These are phyloP conservation scores for Empis stercorea DNA, from an alignment of 2,888 invertebrate species.

Conservation along the genomic window DNA sequence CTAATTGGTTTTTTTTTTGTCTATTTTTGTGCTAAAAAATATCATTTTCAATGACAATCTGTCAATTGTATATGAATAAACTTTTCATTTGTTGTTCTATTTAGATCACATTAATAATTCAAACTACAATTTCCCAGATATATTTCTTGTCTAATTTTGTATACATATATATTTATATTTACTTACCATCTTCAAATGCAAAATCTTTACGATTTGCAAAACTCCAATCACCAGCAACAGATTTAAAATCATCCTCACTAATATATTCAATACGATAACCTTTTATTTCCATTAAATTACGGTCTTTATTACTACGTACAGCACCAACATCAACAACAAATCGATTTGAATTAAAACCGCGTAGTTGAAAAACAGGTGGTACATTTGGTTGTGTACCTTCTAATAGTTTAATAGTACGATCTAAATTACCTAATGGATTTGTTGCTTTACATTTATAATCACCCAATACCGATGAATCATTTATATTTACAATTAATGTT, in stretches of 20 bases:
- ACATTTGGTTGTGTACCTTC: conserved; percentile 42
- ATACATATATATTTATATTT: not conserved
- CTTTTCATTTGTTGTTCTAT: too few relatives aligned
- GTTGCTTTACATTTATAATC: conserved; percentile 42
- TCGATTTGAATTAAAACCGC: conserved; percentile 35
- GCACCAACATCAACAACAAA: conserved; percentile 35
- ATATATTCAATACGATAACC: conserved; percentile 35
- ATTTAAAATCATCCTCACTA: conserved; percentile 29
- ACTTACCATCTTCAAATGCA: conserved; percentile 33
- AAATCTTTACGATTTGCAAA: conserved; percentile 32
- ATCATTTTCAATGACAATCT: too few relatives aligned
- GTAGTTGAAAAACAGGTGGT: conserved; percentile 32
- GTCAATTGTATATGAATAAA: too few relatives aligned
- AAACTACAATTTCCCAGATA: too few relatives aligned
- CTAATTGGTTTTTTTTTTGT: too few relatives aligned
- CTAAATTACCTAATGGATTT: conserved; percentile 40
- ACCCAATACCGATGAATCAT: conserved; percentile 34
- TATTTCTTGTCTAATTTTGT: too few relatives aligned
- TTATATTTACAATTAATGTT: conserved; percentile 25
- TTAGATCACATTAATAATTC: too few relatives aligned
- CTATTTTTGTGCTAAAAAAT: too few relatives aligned
- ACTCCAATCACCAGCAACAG: conserved; percentile 32
- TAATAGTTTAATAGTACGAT: conserved; percentile 38
- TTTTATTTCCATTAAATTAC: conserved; percentile 30
- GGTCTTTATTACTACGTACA: conserved; percentile 23